These are phyloP conservation scores for Cavia aperea DNA, from an alignment of 2,113 vertebrate species.

Conservation along the genomic window DNA sequence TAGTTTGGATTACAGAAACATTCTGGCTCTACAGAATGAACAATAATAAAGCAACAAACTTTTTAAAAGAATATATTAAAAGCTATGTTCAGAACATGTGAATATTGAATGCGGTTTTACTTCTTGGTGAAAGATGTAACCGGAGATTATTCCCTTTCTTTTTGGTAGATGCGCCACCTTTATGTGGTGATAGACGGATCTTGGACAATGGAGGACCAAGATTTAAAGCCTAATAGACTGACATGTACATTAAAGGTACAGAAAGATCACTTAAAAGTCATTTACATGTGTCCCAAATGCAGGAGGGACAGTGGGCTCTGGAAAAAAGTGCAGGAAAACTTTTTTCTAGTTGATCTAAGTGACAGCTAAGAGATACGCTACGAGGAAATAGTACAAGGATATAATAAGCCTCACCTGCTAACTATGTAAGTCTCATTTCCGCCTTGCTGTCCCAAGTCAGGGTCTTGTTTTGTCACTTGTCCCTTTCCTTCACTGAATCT, in stretches of 20 bases:
- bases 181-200: slow-evolving; percentile 93
- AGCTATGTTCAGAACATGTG: background rate
- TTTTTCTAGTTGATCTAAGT: background rate
- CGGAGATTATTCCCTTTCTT: background rate
- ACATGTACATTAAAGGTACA: slow-evolving; percentile 89
- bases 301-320: background rate
- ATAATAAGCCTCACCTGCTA: background rate
- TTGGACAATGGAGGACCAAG: slow-evolving; percentile 98
- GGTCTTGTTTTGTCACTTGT: slow-evolving; percentile 10
- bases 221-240: slow-evolving; percentile 92
- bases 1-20: background rate
- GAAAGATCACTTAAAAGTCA: background rate
- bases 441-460: background rate
- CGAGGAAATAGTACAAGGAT: background rate
- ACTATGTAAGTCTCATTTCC: background rate
- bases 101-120: slow-evolving; percentile 39
- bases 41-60: background rate
- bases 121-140: slow-evolving; percentile 10
- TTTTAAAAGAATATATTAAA: slow-evolving; percentile 30
- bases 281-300: background rate
- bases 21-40: slow-evolving; percentile 32
- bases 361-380: background rate
- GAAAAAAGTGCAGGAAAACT: background rate
- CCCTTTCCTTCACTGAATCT: slow-evolving; percentile 5
- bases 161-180: slow-evolving; percentile 93